These are phyloP conservation scores for Tribolium freemani DNA, from an alignment of 2,888 invertebrate species.

Conservation along the genomic window DNA sequence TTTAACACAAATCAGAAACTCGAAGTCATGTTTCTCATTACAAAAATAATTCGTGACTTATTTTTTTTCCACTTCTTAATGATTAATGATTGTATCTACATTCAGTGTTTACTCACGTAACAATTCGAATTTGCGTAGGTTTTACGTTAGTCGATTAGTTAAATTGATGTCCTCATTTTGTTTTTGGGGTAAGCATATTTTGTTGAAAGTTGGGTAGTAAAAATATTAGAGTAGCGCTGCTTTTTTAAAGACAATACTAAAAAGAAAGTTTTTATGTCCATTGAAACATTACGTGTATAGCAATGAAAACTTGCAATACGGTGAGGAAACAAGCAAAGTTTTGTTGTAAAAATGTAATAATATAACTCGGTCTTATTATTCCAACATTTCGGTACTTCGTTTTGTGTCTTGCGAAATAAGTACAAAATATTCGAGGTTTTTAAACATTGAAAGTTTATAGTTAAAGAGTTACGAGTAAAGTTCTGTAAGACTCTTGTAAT, in stretches of 20 bases:
- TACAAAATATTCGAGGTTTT: slow-evolving; percentile 14
- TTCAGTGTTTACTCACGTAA: slow-evolving; percentile 23
- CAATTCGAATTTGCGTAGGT: slow-evolving; percentile 1
- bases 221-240: slow-evolving; percentile 2
- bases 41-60: slow-evolving; percentile 12
- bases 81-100: slow-evolving; percentile 15
- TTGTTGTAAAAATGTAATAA: slow-evolving; percentile 34
- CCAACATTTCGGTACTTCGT: slow-evolving; percentile 16
- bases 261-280: slow-evolving; percentile 34
- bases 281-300: slow-evolving; percentile 26
- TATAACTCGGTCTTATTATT: slow-evolving; percentile 9
- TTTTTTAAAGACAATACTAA: slow-evolving; percentile 13
- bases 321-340: slow-evolving; percentile 30
- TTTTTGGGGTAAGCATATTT: neutral
- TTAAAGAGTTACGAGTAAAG: slow-evolving; percentile 3
- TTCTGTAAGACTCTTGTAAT: slow-evolving; percentile 3
- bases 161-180: neutral
- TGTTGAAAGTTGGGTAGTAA: slow-evolving; percentile 23
- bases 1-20: neutral
- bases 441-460: slow-evolving; percentile 12
- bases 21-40: too few relatives aligned
- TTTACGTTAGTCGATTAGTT: neutral
- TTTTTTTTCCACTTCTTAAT: slow-evolving; percentile 9
- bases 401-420: slow-evolving; percentile 8
- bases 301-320: slow-evolving; percentile 31